These are phyloP conservation scores for Corythaixoides concolor DNA, from an alignment of 2,113 vertebrate genomes.

Conservation along the genomic window DNA sequence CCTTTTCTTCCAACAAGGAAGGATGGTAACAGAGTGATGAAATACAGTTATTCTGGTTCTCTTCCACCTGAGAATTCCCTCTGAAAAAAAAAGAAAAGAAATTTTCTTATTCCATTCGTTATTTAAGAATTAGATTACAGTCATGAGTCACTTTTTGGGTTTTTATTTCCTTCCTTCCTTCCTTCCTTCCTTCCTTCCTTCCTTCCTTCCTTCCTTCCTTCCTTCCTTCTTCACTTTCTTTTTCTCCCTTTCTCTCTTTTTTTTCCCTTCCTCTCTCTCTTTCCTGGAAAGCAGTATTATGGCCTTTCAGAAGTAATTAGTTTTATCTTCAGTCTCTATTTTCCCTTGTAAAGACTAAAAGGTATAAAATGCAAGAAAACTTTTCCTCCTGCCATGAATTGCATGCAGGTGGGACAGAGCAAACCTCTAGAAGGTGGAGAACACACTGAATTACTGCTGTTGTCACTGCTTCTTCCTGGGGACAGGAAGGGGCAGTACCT, in stretches of 20 bases:
- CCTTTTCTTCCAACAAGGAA: neutral
- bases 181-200: neutral
- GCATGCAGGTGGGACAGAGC: neutral
- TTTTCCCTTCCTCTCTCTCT: neutral
- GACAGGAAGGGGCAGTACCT: neutral
- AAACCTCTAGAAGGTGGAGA: neutral
- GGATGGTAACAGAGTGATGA: neutral
- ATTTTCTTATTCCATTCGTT: neutral
- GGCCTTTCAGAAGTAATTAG: neutral
- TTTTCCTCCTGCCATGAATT: neutral
- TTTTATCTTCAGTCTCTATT: neutral
- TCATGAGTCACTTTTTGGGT: neutral
- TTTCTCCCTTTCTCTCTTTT: too few species aligned
- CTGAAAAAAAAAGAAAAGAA: neutral
- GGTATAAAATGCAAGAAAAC: neutral
- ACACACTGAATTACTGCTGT: neutral
- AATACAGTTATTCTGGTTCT: neutral
- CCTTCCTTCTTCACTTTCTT: too few species aligned
- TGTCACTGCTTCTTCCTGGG: neutral
- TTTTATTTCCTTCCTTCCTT: too few species aligned
- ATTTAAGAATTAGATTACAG: neutral
- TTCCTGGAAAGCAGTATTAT: neutral
- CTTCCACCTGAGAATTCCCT: neutral
- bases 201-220: accelerated
- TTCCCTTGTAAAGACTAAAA: neutral